Evolutionary conservation across 2,888 invertebrate species (phyloP).

Genomic region (Coremacera marginata): DNA sequence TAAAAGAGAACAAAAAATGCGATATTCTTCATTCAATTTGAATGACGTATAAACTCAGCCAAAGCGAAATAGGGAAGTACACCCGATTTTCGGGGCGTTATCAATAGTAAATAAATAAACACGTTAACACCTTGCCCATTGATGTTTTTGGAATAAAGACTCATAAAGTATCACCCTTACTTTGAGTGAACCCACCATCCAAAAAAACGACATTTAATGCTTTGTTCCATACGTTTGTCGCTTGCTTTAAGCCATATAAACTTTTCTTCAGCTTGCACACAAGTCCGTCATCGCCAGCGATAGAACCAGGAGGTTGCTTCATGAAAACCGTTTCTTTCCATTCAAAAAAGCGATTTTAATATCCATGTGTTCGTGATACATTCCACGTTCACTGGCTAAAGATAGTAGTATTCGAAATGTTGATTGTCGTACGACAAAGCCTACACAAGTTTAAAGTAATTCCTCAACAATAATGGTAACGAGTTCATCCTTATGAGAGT

Average conservation of each 20-base stretch:
- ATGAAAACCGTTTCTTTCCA: constrained; percentile 38
- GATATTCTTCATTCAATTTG: too few species aligned
- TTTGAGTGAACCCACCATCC: background rate
- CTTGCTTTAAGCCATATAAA: constrained; percentile 41
- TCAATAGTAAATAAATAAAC: too few species aligned
- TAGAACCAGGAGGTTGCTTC: constrained; percentile 36
- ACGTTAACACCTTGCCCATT: constrained; percentile 32
- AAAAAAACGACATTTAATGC: background rate
- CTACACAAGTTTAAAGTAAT: too few species aligned
- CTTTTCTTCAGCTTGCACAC: constrained; percentile 39
- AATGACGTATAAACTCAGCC: too few species aligned
- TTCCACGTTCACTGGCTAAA: constrained; percentile 35
- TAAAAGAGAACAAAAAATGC: too few species aligned
- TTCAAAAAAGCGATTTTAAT: constrained; percentile 27
- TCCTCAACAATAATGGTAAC: too few species aligned
- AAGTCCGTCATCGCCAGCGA: constrained; percentile 7
- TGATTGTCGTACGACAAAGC: constrained; percentile 48
- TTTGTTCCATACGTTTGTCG: constrained; percentile 41
- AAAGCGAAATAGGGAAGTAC: too few species aligned
- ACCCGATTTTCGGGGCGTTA: too few species aligned
- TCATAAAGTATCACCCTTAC: background rate
- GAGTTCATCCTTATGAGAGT: too few species aligned
- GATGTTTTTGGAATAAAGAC: background rate
- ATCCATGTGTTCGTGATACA: constrained; percentile 41
- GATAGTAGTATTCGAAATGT: constrained; percentile 38